A percentile compares a stretch with the other conserved stretches of the same genome.
Conservation (phyloP, 2,888 invertebrate species). For the Euzophera pinguis region DNA sequence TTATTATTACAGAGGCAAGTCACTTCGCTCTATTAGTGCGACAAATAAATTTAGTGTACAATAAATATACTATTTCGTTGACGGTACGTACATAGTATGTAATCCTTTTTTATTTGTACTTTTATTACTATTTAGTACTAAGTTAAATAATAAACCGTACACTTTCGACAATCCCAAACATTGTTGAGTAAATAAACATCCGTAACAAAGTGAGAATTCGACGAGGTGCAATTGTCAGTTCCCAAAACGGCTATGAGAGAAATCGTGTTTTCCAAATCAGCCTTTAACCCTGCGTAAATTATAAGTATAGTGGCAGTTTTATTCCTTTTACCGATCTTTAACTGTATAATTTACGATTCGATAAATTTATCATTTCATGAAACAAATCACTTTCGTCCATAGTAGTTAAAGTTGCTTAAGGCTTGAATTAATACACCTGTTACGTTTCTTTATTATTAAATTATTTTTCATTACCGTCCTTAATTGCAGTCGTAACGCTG, state of each 20-base stretch:
- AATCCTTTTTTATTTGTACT: too few relatives aligned
- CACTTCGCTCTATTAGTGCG: too few relatives aligned
- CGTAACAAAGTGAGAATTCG: slow-evolving; percentile 30
- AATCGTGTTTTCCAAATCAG: slow-evolving; percentile 48
- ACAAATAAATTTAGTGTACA: too few relatives aligned
- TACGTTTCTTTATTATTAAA: slow-evolving; percentile 10
- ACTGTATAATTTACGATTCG: slow-evolving; percentile 16
- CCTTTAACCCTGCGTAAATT: slow-evolving; percentile 31
- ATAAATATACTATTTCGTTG: too few relatives aligned
- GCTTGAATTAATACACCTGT: slow-evolving; percentile 7
- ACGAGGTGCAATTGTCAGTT: slow-evolving; percentile 30
- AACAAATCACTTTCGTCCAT: slow-evolving; percentile 10
- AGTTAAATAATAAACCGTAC: too few relatives aligned
- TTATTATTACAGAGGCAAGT: too few relatives aligned
- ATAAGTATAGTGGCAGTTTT: slow-evolving; percentile 26
- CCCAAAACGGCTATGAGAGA: slow-evolving; percentile 46
- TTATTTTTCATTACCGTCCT: background rate
- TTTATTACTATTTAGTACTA: too few relatives aligned
- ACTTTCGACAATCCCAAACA: background rate
- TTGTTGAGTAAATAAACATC: slow-evolving; percentile 27
- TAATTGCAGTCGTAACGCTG: slow-evolving; percentile 3
- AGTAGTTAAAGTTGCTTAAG: slow-evolving; percentile 2
- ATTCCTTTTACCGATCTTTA: slow-evolving; percentile 14
- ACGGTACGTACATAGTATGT: too few relatives aligned
- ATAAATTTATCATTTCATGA: slow-evolving; percentile 11